Evolutionary conservation across 2,888 invertebrate species (phyloP).

Genomic region (Harmothoe impar): DNA sequence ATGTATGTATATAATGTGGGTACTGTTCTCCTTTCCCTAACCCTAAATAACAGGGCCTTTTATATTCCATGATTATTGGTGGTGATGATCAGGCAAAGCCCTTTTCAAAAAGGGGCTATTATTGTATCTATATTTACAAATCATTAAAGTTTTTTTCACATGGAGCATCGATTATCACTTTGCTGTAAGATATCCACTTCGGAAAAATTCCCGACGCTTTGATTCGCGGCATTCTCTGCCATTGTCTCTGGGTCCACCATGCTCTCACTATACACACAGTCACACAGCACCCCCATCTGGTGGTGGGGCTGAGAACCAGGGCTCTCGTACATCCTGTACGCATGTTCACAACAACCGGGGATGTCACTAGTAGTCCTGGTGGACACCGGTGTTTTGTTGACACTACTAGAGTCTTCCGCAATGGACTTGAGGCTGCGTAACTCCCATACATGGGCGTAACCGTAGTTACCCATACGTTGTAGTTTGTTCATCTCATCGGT

Average conservation of each 20-base stretch:
- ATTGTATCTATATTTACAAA: neutral
- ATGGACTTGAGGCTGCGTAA: conserved; percentile 60
- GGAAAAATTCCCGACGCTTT: neutral
- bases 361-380: neutral
- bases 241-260: neutral
- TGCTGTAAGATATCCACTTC: conserved; percentile 58
- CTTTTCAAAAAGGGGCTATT: too few species aligned
- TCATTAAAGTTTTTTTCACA: neutral
- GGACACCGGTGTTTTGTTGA: conserved; percentile 47
- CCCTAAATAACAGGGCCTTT: too few species aligned
- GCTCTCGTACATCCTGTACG: conserved; percentile 58
- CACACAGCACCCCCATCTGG: conserved; percentile 45
- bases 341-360: conserved; percentile 50
- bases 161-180: conserved; percentile 56
- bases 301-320: conserved; percentile 1
- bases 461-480: conserved; percentile 58
- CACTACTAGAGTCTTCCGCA: conserved; percentile 31
- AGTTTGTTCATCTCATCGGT: conserved; percentile 49
- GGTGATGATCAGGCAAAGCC: too few species aligned
- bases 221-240: neutral
- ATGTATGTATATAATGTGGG: too few species aligned
- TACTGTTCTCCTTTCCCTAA: too few species aligned
- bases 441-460: conserved; percentile 62
- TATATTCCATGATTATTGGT: too few species aligned
- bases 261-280: conserved; percentile 22